Evolutionary conservation across 2,888 invertebrate genomes (phyloP).

Genomic region (Eupeodes latifasciatus): DNA sequence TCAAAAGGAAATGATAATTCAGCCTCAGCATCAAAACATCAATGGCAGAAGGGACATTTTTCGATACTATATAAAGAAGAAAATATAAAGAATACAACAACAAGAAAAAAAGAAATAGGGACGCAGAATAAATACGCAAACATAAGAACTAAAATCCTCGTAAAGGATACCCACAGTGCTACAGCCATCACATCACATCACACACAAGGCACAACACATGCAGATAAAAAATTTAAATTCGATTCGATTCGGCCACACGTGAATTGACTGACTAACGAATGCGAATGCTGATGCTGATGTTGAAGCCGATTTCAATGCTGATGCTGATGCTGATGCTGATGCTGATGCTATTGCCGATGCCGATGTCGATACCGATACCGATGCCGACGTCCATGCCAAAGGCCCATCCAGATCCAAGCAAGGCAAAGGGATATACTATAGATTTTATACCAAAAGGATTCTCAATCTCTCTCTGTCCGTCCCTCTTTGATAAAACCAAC

Average conservation of each 20-base stretch:
- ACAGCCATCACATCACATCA: neutral
- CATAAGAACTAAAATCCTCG: constrained; percentile 73
- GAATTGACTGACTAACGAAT: constrained; percentile 75
- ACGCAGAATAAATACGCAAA: constrained; percentile 74
- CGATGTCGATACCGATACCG: neutral
- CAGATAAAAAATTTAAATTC: constrained; percentile 76
- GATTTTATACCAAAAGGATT: constrained; percentile 30
- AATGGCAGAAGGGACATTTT: constrained; percentile 67
- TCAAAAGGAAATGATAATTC: constrained; percentile 76
- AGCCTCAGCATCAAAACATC: constrained; percentile 72
- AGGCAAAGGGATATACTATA: constrained; percentile 28
- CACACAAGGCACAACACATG: constrained; percentile 51
- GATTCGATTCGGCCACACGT: constrained; percentile 74
- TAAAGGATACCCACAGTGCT: constrained; percentile 52
- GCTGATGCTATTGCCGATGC: neutral
- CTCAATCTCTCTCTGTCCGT: neutral
- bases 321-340: neutral
- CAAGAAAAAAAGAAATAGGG: constrained; percentile 41
- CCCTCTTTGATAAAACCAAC: too few species aligned
- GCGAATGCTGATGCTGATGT: constrained; percentile 2
- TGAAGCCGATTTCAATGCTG: neutral
- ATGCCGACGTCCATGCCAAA: constrained; percentile 13
- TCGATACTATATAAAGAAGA: constrained; percentile 3
- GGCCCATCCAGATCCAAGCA: constrained; percentile 23
- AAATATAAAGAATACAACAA: constrained; percentile 4